These are phyloP conservation scores for Dasypogon diadema DNA, from an alignment of 2,888 invertebrate species.

Conservation along the genomic window DNA sequence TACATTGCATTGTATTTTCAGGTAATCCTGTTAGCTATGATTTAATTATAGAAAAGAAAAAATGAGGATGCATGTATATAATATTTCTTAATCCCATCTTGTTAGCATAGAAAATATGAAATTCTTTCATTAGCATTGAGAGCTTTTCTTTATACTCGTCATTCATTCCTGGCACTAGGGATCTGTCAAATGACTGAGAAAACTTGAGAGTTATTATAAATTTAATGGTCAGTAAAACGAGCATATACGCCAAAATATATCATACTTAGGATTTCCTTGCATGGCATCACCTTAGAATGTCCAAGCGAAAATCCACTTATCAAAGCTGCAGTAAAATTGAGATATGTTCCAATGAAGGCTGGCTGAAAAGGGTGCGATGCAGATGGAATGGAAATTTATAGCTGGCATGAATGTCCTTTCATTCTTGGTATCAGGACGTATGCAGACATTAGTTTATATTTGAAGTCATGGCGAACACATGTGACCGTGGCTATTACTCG, in stretches of 20 bases:
- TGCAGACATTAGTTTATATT: constrained; percentile 33
- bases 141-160: too few relatives aligned
- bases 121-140: too few relatives aligned
- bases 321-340: constrained; percentile 32
- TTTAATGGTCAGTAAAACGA: neutral
- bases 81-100: too few relatives aligned
- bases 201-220: neutral
- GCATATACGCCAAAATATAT: neutral
- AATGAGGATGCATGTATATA: too few relatives aligned
- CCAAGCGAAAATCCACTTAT: neutral
- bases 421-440: constrained; percentile 39
- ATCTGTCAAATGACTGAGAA: neutral
- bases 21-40: too few relatives aligned
- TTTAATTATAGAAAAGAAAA: too few relatives aligned
- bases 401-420: constrained; percentile 43
- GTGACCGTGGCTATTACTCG: constrained; percentile 24
- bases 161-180: too few relatives aligned
- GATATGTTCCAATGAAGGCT: constrained; percentile 20
- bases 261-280: neutral
- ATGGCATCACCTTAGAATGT: neutral
- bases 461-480: constrained; percentile 17
- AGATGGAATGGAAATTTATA: constrained; percentile 37
- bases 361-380: constrained; percentile 25
- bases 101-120: too few relatives aligned
- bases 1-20: too few relatives aligned